Evolutionary conservation across 2,888 invertebrate genomes (phyloP).

Genomic region (Scelioninae gen. 1): DNA sequence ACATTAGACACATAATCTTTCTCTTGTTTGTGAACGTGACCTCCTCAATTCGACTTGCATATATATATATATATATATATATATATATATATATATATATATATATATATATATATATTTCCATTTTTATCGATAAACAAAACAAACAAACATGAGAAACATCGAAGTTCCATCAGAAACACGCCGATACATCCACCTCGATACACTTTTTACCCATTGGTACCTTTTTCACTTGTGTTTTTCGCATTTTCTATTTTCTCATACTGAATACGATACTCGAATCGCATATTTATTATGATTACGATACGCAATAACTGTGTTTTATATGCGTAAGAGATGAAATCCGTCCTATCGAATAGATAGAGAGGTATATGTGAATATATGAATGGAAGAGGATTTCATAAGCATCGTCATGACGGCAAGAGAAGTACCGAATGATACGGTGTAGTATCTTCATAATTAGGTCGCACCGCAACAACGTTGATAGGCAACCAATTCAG

Average conservation of each 20-base stretch:
- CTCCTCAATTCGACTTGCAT: background rate
- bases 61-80: too few relatives aligned
- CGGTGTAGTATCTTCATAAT: slow-evolving; percentile 37
- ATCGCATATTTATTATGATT: slow-evolving; percentile 58
- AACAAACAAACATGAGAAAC: slow-evolving; percentile 27
- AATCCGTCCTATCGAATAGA: slow-evolving; percentile 32
- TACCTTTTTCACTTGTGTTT: slow-evolving; percentile 44
- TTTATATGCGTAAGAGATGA: slow-evolving; percentile 49
- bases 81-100: too few relatives aligned
- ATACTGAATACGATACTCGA: slow-evolving; percentile 35
- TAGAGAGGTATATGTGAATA: slow-evolving; percentile 18
- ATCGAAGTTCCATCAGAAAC: slow-evolving; percentile 43
- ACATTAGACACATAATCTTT: too few relatives aligned
- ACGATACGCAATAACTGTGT: slow-evolving; percentile 55
- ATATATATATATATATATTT: too few relatives aligned
- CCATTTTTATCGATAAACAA: slow-evolving; percentile 46
- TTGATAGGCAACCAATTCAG: slow-evolving; percentile 42
- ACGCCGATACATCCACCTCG: slow-evolving; percentile 14
- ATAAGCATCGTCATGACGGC: slow-evolving; percentile 40
- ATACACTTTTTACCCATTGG: slow-evolving; percentile 31
- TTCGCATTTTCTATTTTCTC: slow-evolving; percentile 25
- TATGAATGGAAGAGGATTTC: slow-evolving; percentile 53
- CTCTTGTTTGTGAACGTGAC: background rate
- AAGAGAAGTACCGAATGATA: slow-evolving; percentile 42
- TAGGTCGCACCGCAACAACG: slow-evolving; percentile 50